A percentile compares a stretch with the other conserved stretches of the same genome.
These are phyloP conservation scores for Mycalesis mineus DNA, from an alignment of 2,888 invertebrate species.

Conservation along the genomic window DNA sequence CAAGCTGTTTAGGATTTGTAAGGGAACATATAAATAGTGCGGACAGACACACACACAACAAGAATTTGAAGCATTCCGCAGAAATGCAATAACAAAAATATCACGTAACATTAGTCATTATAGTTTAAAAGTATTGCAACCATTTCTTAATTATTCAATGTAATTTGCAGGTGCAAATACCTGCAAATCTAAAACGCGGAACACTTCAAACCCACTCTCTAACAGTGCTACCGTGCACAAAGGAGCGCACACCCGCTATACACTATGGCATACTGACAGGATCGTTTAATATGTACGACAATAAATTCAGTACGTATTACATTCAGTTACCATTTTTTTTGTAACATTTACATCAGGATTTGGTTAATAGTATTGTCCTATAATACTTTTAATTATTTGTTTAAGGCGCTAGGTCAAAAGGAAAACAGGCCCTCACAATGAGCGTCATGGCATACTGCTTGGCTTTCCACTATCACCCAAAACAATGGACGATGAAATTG, in stretches of 20 bases:
- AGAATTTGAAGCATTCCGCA: too few species aligned
- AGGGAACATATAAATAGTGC: too few species aligned
- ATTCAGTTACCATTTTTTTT: not conserved
- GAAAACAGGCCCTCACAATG: constrained; percentile 77
- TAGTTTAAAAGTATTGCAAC: too few species aligned
- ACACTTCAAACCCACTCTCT: constrained; percentile 62
- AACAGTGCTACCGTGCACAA: constrained; percentile 61
- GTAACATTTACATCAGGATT: not conserved
- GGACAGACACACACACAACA: too few species aligned
- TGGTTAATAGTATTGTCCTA: too few species aligned
- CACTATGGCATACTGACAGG: constrained; percentile 67
- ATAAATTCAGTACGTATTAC: constrained; percentile 53
- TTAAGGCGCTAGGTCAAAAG: constrained; percentile 59
- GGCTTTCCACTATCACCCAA: constrained; percentile 77
- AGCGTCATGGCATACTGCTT: constrained; percentile 79
- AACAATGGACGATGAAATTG: constrained; percentile 79
- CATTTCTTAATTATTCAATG: not conserved
- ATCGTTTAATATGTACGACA: constrained; percentile 64
- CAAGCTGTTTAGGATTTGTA: too few species aligned
- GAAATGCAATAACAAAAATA: too few species aligned
- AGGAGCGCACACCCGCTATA: constrained; percentile 51
- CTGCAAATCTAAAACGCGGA: constrained; percentile 53
- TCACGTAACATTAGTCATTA: too few species aligned
- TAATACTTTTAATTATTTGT: constrained; percentile 12
- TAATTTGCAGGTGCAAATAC: constrained; percentile 45